Conservation (phyloP, 1,140 invertebrate genomes). For the Heliconius himera region DNA sequence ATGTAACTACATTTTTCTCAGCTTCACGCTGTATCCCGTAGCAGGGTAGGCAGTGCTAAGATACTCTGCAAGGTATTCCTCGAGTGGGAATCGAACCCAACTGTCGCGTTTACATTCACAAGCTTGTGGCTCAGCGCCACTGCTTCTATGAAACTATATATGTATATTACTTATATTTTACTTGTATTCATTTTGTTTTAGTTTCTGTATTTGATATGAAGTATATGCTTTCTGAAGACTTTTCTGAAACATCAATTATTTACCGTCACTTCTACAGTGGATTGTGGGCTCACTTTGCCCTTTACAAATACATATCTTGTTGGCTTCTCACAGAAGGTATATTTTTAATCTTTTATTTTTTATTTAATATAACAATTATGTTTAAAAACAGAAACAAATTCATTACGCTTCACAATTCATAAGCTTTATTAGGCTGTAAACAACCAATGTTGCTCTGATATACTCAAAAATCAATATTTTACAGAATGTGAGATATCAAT, state of each 20-base stretch:
- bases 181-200: slow-evolving; percentile 58
- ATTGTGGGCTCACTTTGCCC: slow-evolving; percentile 91
- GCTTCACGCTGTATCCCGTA: too few species aligned
- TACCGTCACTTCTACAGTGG: slow-evolving; percentile 86
- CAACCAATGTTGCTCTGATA: neutral
- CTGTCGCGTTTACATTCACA: too few species aligned
- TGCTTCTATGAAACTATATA: too few species aligned
- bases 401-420: too few species aligned
- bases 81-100: too few species aligned
- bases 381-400: too few species aligned
- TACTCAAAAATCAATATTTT: neutral
- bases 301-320: slow-evolving; percentile 95
- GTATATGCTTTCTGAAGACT: slow-evolving; percentile 86
- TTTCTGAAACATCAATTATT: slow-evolving; percentile 83
- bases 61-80: too few species aligned
- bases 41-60: too few species aligned
- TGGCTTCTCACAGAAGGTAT: slow-evolving; percentile 94
- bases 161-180: too few species aligned
- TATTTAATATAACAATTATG: too few species aligned
- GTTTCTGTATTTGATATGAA: slow-evolving; percentile 84
- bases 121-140: too few species aligned
- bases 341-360: neutral
- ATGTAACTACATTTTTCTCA: too few species aligned
- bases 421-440: neutral
- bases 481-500: neutral